Evolutionary conservation across 2,888 invertebrate genomes (phyloP), one percentile per base, ranked within the genome.

Genomic region (Hydroisotoma schaefferi): DNA sequence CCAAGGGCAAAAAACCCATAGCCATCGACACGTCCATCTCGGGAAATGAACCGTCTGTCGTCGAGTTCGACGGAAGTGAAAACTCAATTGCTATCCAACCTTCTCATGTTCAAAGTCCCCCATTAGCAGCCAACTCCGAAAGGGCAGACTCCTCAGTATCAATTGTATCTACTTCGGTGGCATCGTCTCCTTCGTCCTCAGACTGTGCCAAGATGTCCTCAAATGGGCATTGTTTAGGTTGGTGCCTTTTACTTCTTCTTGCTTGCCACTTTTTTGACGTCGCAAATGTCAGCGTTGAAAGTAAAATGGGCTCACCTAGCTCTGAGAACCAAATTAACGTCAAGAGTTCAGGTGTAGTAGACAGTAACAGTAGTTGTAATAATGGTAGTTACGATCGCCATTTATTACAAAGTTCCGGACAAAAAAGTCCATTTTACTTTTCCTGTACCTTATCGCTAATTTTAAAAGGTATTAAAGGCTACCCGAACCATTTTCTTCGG

Each of bases 241-340:
- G 69, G 72, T 72, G 72, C 72, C 71, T 72, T 72, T 71, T 72
- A 52, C 62, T 72, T 60, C 68, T 69, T 55, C 53, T 66, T 57
- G 62, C 59, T 59, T 37, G 37, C 44, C 54, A 43, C 40, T 59
- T 44, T 40, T 52, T 29, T 25, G 26, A 52, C n/a, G 29, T 37
- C 3, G n/a, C 22, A 10, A n/a, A 37, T 5, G 3, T 48, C 48
- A 43, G 27, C 55, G 29, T 38, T 33, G 37, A 38, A 27, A 48
- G 33, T 40, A n/a, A 25, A 48, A 33, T 57, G 40, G n/a, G 20
- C 5, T 40, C 40, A 20, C 5, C 5, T 40, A 40, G 40, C 40
- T 18, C 20, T 40, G 40, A 40, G 20, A 20, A 40, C n/a, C 15
- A 40, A 20, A 18, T 15, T 5, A 15, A 40, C 5, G n/a, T 20